Evolutionary conservation across 2,113 vertebrate species (phyloP), one percentile per base, ranked within the genome.

Genomic region (Gorsachius goisagi): DNA sequence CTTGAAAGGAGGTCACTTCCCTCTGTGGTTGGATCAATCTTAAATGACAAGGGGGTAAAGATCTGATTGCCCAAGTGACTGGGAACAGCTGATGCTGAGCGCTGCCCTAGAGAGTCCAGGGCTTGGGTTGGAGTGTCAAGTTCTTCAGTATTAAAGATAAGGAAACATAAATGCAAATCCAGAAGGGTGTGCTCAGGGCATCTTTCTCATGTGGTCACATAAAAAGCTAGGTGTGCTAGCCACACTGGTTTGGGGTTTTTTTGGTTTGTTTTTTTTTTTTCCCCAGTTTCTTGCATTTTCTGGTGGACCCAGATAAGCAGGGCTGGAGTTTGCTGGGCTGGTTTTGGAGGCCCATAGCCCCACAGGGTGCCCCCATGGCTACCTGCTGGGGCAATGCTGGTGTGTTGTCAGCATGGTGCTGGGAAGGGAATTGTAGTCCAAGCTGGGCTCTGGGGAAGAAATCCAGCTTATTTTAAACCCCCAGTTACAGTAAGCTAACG

Each of bases 401-500:
- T 59, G 24, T 2, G 1, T 14, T n/a, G 28, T 22, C 30, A 56
- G 53, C 44, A 15, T 22, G 2, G 56, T 27, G 33, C 74, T 72
- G 60, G 44, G 58, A 23, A 41, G 41, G 67, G 68, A 53, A 13
- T 3, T 71, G 39, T 24, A 62, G 59, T 45, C 20, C 30, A 13
- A 44, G 47, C 28, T 74, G 7, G 19, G 72, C 23, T 28, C 56
- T 6, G 26, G 49, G 27, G 22, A n/a, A 20, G 32, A 53, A 67
- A 39, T 5, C 2, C 6, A 5, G 33, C 39, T 53, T 10, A 2
- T 37, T 75, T 85, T 26, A 23, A 39, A 6, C 22, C 30, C 28
- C 1, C 1, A 11, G 17, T 18, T 37, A 33, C 8, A 47, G 26
- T 5, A 27, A 78, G 41, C 21, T 72, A 14, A 20, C 0, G 6